Conservation (phyloP, 2,888 invertebrate species). For the Acleris literana region DNA sequence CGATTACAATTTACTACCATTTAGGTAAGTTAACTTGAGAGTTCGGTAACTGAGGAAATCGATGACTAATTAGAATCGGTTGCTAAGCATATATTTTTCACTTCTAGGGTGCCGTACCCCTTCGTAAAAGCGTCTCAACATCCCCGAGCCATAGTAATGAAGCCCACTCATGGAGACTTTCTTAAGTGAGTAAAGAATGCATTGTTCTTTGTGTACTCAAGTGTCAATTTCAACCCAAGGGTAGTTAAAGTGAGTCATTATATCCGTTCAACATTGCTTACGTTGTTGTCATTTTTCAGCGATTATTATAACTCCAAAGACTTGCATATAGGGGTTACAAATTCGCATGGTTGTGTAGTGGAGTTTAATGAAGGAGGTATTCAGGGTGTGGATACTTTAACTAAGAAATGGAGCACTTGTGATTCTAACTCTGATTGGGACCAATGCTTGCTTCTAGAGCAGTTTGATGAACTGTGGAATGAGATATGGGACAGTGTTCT, state of each 20-base stretch:
- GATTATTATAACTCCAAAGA: slow-evolving; percentile 92
- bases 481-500: slow-evolving; percentile 90
- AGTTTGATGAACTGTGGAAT: slow-evolving; percentile 87
- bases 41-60: slow-evolving; percentile 17
- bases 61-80: slow-evolving; percentile 43
- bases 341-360: slow-evolving; percentile 90
- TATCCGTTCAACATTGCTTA: slow-evolving; percentile 40
- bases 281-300: slow-evolving; percentile 75
- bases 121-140: slow-evolving; percentile 92
- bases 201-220: slow-evolving; percentile 30
- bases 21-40: slow-evolving; percentile 81
- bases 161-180: slow-evolving; percentile 94
- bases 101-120: slow-evolving; percentile 91
- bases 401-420: slow-evolving; percentile 85
- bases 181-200: slow-evolving; percentile 86
- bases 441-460: slow-evolving; percentile 87
- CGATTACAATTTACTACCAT: slow-evolving; percentile 89
- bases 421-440: slow-evolving; percentile 86
- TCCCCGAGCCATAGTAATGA: slow-evolving; percentile 92
- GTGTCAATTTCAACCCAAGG: slow-evolving; percentile 29
- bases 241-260: slow-evolving; percentile 43
- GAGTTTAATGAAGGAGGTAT: slow-evolving; percentile 94
- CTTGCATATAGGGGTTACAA: slow-evolving; percentile 95
- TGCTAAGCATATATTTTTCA: slow-evolving; percentile 62
- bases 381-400: slow-evolving; percentile 77